phyloP scores from a whole-genome alignment of 2,113 vertebrate genomes.

The Chinchilla lanigera region DNA sequence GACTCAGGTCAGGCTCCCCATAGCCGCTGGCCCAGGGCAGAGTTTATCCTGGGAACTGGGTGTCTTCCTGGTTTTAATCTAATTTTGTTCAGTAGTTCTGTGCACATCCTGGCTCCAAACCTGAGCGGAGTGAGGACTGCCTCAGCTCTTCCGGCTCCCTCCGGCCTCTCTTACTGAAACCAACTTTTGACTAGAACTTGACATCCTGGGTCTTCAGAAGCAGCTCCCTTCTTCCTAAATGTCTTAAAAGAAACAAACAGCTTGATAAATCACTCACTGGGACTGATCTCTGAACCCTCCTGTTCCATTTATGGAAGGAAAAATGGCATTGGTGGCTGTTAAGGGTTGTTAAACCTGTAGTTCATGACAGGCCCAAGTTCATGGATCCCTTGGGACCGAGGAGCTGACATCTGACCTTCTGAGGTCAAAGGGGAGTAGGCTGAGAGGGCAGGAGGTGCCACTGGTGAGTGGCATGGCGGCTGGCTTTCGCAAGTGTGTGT shows the following conservation, averaged over 20 bases:
- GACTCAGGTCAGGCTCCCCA: not conserved
- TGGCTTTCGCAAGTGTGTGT: conserved; percentile 43
- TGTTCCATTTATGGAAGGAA: conserved; percentile 73
- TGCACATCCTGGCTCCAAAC: not conserved
- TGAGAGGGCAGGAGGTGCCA: conserved; percentile 47
- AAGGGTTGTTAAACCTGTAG: not conserved
- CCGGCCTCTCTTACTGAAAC: not conserved
- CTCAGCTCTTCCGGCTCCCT: not conserved
- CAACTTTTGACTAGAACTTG: not conserved
- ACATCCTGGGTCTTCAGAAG: rapidly evolving
- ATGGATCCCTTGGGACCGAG: not conserved
- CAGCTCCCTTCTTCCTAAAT: not conserved
- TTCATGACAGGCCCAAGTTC: conserved; percentile 58
- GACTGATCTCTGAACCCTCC: conserved; percentile 81
- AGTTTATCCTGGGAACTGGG: not conserved
- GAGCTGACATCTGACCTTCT: conserved; percentile 55
- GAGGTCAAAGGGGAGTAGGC: conserved; percentile 44
- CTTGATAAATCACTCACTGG: conserved; percentile 74
- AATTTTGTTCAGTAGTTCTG: not conserved
- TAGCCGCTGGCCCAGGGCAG: not conserved
- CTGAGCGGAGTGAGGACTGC: not conserved
- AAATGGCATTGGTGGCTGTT: not conserved
- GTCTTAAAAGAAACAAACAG: conserved; percentile 74
- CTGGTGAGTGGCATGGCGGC: conserved; percentile 64
- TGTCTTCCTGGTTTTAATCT: conserved; percentile 29